These are phyloP conservation scores for Leiothrix lutea DNA, from an alignment of 2,113 vertebrate species.

Conservation along the genomic window DNA sequence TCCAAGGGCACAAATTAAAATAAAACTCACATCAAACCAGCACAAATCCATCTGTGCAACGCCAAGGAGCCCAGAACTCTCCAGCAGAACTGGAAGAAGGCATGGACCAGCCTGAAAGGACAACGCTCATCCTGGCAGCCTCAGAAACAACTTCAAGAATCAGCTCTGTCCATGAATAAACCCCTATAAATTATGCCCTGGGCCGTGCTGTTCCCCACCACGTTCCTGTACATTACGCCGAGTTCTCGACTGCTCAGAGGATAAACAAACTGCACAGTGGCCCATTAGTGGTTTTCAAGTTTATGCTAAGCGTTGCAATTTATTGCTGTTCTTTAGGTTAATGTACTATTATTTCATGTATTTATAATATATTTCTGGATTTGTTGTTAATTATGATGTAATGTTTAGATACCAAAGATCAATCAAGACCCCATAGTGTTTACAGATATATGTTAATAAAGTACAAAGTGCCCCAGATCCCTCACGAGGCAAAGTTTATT, in stretches of 20 bases:
- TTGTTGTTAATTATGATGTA: slow-evolving; percentile 67
- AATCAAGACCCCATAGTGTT: slow-evolving; percentile 40
- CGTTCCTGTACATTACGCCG: not conserved
- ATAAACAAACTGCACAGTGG: slow-evolving; percentile 56
- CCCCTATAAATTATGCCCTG: not conserved
- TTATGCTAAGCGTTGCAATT: slow-evolving; percentile 56
- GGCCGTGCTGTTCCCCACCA: not conserved
- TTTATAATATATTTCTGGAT: slow-evolving; percentile 60
- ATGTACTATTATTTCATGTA: slow-evolving; percentile 57
- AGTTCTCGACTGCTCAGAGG: slow-evolving; percentile 14
- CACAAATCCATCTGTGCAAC: not conserved
- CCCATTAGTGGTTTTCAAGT: slow-evolving; percentile 69
- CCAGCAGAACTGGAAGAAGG: not conserved
- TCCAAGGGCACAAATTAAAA: not conserved
- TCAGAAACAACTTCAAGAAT: not conserved
- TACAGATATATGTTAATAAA: slow-evolving; percentile 48
- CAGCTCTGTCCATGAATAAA: not conserved
- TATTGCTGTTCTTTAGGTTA: slow-evolving; percentile 63
- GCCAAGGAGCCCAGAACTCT: accelerated
- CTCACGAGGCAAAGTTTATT: not conserved
- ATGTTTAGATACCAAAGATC: slow-evolving; percentile 60
- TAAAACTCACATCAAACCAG: accelerated
- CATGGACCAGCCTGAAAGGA: not conserved
- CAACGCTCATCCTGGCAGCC: not conserved
- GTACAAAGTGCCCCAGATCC: not conserved